Evolutionary conservation across 2,797 vertebrate genomes (phyloP), one percentile per base, ranked within the genome.

Genomic region (Scolopax bukidnonensis): DNA sequence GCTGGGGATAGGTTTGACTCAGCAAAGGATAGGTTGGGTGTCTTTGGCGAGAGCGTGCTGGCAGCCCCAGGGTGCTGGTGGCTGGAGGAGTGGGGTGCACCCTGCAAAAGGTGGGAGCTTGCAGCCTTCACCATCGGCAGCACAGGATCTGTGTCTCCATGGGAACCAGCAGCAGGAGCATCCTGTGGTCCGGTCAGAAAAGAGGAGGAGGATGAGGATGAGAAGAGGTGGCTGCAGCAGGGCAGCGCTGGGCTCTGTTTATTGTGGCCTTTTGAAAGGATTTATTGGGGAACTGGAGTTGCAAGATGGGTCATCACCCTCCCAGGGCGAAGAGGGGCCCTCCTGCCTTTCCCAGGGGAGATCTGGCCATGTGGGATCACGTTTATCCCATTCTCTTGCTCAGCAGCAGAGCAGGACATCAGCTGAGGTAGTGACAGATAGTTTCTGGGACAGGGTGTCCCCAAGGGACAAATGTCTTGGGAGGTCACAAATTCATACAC

Each of bases 101-200:
- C 70, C 33, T 48, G 65, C 0, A 0, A 73, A 53, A 36, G 75
- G 56, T 76, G 89, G 68, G 40, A 91, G 71, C 59, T 19, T 74
- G 65, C 20, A 65, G 77, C 45, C 54, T 70, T 61, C 16, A 1
- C 19, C 57, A 65, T 59, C 16, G 1, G 38, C 76, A 74, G 4
- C 36, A 2, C 2, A 43, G n/a, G 94, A 90, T 98, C 95, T 15
- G 48, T 67, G 89, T 98, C 95, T 93, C 98, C 97, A 98, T 98
- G 97, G 98, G 96, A 98, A 98, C 98, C 40, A 32, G 89, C 94
- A 93, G 94, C 51, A 50, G 90, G 85, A 90, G 59, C 82, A 9
- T 91, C 65, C 83, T 51, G 71, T 16, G 1, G 76, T 90, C 93
- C 54, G 19, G 78, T 51, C 14, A 4, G 60, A 50, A 65, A 89